Evolutionary conservation across 2,888 invertebrate genomes (phyloP).

Genomic region (Epinotia brunnichana): DNA sequence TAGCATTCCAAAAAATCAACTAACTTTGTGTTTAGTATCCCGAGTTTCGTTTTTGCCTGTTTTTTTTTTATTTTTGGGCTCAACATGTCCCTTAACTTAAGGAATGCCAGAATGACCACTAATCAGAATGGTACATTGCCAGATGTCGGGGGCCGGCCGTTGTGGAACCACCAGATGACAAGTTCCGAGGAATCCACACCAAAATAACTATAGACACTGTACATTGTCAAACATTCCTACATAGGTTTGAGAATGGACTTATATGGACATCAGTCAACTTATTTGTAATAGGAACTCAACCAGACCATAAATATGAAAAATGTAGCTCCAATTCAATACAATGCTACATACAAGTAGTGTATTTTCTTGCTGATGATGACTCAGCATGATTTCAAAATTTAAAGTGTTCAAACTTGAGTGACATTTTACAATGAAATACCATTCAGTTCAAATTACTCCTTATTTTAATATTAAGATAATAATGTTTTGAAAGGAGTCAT

Average conservation of each 20-base stretch:
- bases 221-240: constrained; percentile 35
- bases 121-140: constrained; percentile 43
- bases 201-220: constrained; percentile 21
- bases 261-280: not conserved
- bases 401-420: no score
- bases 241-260: constrained; percentile 38
- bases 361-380: no score
- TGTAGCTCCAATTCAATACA: not conserved
- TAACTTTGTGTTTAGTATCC: not conserved
- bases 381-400: no score
- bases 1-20: not conserved
- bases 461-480: not conserved
- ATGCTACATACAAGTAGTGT: not conserved
- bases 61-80: not conserved
- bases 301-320: not conserved
- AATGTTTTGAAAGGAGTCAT: not conserved
- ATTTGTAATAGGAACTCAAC: constrained; percentile 6
- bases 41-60: not conserved
- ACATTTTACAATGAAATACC: not conserved
- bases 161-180: constrained; percentile 35
- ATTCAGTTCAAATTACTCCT: not conserved
- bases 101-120: constrained; percentile 31
- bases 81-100: not conserved
- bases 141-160: constrained; percentile 39
- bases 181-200: constrained; percentile 32